These are phyloP conservation scores for Spheniscus mendiculus DNA, from an alignment of 2,113 vertebrate species.

Conservation along the genomic window DNA sequence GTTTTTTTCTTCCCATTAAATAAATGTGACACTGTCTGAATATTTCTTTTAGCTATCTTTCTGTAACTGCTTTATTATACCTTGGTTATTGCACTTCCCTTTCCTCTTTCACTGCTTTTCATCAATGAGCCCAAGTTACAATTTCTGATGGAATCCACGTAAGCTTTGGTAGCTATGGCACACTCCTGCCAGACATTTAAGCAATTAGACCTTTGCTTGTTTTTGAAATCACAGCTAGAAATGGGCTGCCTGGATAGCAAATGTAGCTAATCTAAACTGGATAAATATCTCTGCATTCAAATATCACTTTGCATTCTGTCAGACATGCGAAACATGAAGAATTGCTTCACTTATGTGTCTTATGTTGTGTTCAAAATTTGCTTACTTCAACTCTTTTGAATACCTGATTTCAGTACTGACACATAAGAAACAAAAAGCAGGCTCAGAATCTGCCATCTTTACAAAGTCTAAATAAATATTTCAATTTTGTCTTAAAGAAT, in stretches of 20 bases:
- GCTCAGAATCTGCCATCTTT: not conserved
- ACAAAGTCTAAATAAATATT: not conserved
- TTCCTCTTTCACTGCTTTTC: not conserved
- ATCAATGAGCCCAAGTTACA: not conserved
- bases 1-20: not conserved
- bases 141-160: not conserved
- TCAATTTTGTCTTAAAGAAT: not conserved
- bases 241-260: not conserved
- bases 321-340: not conserved
- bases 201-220: not conserved
- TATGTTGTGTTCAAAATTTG: not conserved
- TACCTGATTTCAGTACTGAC: not conserved
- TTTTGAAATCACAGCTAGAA: not conserved
- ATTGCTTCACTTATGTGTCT: not conserved
- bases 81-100: not conserved
- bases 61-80: not conserved
- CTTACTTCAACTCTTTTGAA: not conserved
- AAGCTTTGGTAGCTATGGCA: not conserved
- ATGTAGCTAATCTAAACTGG: not conserved
- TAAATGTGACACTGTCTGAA: not conserved
- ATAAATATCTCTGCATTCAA: not conserved
- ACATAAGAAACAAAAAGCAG: not conserved
- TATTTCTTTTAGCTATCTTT: not conserved
- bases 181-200: not conserved
- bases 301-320: not conserved